Evolutionary conservation across 2,797 vertebrate genomes (phyloP).

Genomic region (Apogon talboti): DNA sequence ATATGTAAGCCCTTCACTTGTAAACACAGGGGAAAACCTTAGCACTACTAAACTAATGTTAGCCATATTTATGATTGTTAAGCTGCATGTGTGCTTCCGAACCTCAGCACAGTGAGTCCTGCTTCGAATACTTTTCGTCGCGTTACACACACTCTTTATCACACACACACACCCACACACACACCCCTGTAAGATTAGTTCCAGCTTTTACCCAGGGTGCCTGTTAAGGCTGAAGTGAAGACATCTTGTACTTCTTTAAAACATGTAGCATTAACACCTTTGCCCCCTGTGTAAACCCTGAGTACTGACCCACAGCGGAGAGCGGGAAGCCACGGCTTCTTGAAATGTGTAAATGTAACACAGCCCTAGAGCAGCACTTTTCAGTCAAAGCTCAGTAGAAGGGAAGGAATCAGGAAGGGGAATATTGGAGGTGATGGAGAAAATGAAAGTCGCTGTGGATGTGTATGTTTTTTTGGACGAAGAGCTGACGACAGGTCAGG

Average conservation of each 20-base stretch:
- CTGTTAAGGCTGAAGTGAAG: constrained; percentile 80
- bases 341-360: constrained; percentile 64
- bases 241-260: constrained; percentile 85
- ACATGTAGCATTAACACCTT: constrained; percentile 84
- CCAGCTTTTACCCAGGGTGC: constrained; percentile 82
- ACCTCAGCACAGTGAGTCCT: constrained; percentile 19
- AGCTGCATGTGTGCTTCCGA: constrained; percentile 22
- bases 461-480: constrained; percentile 33
- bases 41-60: constrained; percentile 16
- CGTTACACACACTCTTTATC: constrained; percentile 9
- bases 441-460: constrained; percentile 40
- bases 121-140: constrained; percentile 22
- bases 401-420: constrained; percentile 62
- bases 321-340: constrained; percentile 61
- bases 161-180: constrained; percentile 29
- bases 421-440: constrained; percentile 51
- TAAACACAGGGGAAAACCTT: constrained; percentile 26
- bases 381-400: constrained; percentile 59
- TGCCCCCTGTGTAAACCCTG: constrained; percentile 80
- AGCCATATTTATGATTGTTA: constrained; percentile 28
- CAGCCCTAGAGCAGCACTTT: constrained; percentile 52
- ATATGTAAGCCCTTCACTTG: constrained; percentile 22
- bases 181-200: constrained; percentile 75
- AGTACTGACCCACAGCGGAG: constrained; percentile 78
- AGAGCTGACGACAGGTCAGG: constrained; percentile 29